Evolutionary conservation across 2,113 vertebrate genomes (phyloP).

Genomic region (Edolisoma coerulescens): DNA sequence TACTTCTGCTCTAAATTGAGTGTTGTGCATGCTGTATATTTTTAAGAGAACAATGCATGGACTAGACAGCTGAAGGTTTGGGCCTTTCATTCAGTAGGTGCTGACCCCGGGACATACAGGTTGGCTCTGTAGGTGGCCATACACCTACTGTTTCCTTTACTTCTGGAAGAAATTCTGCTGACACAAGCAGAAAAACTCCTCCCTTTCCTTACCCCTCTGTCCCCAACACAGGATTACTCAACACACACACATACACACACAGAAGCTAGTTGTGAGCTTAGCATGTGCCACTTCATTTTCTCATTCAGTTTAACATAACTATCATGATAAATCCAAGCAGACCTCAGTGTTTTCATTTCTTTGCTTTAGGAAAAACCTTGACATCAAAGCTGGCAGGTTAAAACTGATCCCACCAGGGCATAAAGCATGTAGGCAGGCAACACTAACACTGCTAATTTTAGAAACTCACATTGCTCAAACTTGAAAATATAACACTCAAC

Average conservation of each 20-base stretch:
- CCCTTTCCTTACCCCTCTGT: not conserved
- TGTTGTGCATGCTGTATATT: not conserved
- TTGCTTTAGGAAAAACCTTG: constrained; percentile 13
- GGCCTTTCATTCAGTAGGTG: not conserved
- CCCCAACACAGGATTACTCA: not conserved
- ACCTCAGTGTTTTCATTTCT: not conserved
- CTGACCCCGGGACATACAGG: not conserved
- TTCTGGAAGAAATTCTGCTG: constrained; percentile 3
- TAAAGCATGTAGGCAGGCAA: not conserved
- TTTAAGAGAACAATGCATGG: not conserved
- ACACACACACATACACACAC: not conserved
- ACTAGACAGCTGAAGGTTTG: not conserved
- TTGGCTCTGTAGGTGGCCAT: not conserved
- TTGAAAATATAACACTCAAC: not conserved
- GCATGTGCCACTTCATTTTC: not conserved
- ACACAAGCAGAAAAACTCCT: not conserved
- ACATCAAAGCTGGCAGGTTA: not conserved
- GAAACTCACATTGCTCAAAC: not conserved
- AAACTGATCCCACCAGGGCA: not conserved
- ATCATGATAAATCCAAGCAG: constrained; percentile 25
- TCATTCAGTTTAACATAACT: not conserved
- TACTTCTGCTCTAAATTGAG: not conserved
- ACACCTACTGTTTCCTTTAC: not conserved
- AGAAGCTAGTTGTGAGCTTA: not conserved
- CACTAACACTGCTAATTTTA: constrained; percentile 16